Conservation (phyloP, 2,113 vertebrate species). For the Epinephelus fuscoguttatus region DNA sequence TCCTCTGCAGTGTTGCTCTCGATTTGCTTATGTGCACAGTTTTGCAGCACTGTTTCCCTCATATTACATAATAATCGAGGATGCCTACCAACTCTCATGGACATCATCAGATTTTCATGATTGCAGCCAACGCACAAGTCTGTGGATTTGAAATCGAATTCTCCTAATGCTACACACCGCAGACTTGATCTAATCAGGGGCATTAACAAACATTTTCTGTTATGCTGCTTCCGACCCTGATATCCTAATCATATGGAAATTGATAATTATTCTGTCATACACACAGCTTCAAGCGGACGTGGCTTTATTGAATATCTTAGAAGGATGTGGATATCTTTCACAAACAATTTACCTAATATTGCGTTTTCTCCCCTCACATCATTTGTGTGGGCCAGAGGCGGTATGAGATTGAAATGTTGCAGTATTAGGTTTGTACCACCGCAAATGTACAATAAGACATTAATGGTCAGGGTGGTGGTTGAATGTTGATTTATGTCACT, state of each 20-base stretch:
- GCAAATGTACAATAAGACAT: slow-evolving; percentile 35
- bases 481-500: slow-evolving; percentile 45
- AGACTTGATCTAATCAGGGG: slow-evolving; percentile 73
- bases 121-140: slow-evolving; percentile 67
- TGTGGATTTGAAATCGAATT: slow-evolving; percentile 74
- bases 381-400: slow-evolving; percentile 38
- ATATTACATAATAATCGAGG: slow-evolving; percentile 65
- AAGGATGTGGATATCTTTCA: slow-evolving; percentile 74
- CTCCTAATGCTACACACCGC: slow-evolving; percentile 50
- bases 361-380: slow-evolving; percentile 48
- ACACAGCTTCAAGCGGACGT: slow-evolving; percentile 66
- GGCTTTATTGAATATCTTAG: slow-evolving; percentile 78
- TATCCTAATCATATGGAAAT: slow-evolving; percentile 84
- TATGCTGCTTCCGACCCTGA: slow-evolving; percentile 73
- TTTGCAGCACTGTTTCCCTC: slow-evolving; percentile 25
- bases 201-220: slow-evolving; percentile 81
- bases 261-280: slow-evolving; percentile 83
- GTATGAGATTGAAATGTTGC: slow-evolving; percentile 54
- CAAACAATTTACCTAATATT: slow-evolving; percentile 78
- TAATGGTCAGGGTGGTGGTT: not conserved
- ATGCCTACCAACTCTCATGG: slow-evolving; percentile 61
- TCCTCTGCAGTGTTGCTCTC: slow-evolving; percentile 23
- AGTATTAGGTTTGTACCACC: slow-evolving; percentile 43
- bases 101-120: slow-evolving; percentile 78
- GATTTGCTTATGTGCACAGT: slow-evolving; percentile 57